These are phyloP conservation scores for Trematocara zebra DNA, from an alignment of 2,113 vertebrate genomes.

Conservation along the genomic window DNA sequence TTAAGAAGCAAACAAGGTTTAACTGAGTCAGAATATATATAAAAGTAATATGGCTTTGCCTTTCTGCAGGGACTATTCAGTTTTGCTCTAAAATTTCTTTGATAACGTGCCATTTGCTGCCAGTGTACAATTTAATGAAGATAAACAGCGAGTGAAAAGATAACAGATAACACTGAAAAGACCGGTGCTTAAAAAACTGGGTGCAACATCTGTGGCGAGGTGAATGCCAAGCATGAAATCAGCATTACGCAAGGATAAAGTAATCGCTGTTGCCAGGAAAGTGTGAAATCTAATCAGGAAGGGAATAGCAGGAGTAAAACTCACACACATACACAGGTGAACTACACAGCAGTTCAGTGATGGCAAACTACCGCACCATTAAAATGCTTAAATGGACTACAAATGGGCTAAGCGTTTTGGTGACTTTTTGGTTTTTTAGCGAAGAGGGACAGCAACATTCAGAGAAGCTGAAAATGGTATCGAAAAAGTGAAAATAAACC, in stretches of 20 bases:
- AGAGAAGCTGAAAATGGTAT: background rate
- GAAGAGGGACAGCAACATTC: background rate
- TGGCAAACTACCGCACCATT: background rate
- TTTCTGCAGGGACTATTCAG: background rate
- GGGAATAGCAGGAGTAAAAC: background rate
- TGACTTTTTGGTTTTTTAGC: background rate
- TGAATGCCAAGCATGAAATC: slow-evolving; percentile 21
- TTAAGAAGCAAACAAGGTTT: background rate
- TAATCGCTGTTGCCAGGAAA: background rate
- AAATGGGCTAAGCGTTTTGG: background rate
- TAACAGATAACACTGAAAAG: background rate
- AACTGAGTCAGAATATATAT: background rate
- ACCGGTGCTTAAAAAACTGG: background rate
- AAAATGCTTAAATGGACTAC: background rate
- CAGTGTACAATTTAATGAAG: slow-evolving; percentile 17
- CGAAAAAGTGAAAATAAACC: background rate
- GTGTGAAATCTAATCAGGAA: slow-evolving; percentile 28
- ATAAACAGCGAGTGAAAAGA: slow-evolving; percentile 15
- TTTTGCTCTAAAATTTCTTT: background rate
- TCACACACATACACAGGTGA: background rate
- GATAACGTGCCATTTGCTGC: background rate
- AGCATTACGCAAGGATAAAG: slow-evolving; percentile 10
- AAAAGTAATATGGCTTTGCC: background rate
- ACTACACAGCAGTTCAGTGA: background rate
- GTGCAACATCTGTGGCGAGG: slow-evolving; percentile 11